A percentile compares a stretch with the other conserved stretches of the same genome.
Conservation (phyloP, 2,797 vertebrate genomes). For the Loriculus beryllinus region DNA sequence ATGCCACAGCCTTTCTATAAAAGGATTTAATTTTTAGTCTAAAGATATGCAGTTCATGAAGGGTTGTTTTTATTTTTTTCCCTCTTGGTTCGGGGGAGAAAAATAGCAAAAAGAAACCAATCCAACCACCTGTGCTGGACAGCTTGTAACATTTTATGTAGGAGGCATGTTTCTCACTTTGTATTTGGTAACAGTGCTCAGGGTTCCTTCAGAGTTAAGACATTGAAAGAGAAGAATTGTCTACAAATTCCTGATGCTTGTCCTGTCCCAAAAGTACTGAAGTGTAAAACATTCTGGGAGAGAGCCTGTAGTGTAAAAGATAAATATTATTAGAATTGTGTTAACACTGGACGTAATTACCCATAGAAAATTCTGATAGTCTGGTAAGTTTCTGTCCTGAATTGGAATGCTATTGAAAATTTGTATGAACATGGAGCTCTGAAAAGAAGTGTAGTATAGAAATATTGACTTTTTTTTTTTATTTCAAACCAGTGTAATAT, state of each 20-base stretch:
- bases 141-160: not conserved
- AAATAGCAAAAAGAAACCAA: not conserved
- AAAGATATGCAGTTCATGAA: not conserved
- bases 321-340: not conserved
- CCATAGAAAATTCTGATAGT: not conserved
- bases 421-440: not conserved
- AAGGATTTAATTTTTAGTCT: constrained; percentile 21
- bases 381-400: not conserved
- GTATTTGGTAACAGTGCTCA: not conserved
- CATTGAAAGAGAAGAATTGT: not conserved
- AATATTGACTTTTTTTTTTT: not conserved
- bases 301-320: not conserved
- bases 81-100: not conserved
- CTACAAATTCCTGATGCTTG: not conserved
- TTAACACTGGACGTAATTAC: not conserved
- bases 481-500: not conserved
- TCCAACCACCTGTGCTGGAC: not conserved
- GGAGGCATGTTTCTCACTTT: not conserved
- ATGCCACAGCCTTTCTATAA: not conserved
- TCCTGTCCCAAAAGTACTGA: not conserved
- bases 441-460: not conserved
- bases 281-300: not conserved
- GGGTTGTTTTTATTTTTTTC: not conserved
- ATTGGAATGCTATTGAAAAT: not conserved
- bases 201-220: not conserved